Percentiles rank a stretch among this genome's conserved stretches.
These are phyloP conservation scores for Anthoptus insignis DNA, from an alignment of 2,888 invertebrate genomes.

Conservation along the genomic window DNA sequence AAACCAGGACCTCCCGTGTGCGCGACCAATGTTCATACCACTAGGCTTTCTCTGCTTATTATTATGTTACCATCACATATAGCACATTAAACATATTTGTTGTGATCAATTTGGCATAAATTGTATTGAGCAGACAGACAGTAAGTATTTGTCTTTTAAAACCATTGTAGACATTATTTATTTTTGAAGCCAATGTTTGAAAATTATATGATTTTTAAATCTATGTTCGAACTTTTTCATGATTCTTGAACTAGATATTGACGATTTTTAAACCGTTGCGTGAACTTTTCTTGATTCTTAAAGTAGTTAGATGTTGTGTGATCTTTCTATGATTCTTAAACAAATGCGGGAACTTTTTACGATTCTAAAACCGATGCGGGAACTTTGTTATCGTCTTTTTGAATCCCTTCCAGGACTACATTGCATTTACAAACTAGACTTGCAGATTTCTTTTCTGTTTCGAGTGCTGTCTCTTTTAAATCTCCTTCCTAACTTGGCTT, in stretches of 20 bases:
- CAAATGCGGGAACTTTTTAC: background rate
- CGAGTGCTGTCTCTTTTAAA: background rate
- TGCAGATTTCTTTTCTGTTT: slow-evolving; percentile 39
- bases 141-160: no score
- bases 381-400: slow-evolving; percentile 40
- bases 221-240: background rate
- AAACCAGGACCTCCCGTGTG: no score
- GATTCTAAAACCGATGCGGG: slow-evolving; percentile 44
- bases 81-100: no score
- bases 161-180: no score
- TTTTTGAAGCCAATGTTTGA: no score
- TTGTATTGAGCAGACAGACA: no score
- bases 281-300: background rate
- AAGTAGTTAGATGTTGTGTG: background rate
- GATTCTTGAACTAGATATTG: background rate
- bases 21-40: no score
- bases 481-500: background rate
- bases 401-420: slow-evolving; percentile 57
- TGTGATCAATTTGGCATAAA: no score
- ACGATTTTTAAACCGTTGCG: background rate
- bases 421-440: slow-evolving; percentile 61
- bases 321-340: background rate
- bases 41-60: no score
- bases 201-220: slow-evolving; percentile 16
- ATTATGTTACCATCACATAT: no score